Percentiles rank a stretch among this genome's conserved stretches.
Conservation (phyloP, 2,797 vertebrate genomes). For the Agapornis canus region DNA sequence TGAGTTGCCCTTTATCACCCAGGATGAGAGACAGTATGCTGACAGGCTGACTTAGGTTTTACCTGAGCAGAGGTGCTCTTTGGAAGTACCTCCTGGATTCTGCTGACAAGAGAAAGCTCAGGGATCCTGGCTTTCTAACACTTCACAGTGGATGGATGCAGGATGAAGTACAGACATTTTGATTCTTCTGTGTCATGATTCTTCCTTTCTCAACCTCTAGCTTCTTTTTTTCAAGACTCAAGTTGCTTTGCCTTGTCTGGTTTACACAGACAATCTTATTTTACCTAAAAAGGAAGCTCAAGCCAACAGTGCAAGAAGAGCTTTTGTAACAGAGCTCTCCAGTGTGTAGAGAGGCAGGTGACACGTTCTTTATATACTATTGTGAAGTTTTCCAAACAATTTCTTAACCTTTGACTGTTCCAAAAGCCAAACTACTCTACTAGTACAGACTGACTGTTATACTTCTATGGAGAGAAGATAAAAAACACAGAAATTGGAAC, state of each 20-base stretch:
- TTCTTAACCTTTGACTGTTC: neutral
- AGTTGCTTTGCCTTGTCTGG: neutral
- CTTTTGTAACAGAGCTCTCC: neutral
- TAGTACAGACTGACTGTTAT: neutral
- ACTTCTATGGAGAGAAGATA: neutral
- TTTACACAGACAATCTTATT: neutral
- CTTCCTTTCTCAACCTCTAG: neutral
- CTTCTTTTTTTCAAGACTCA: neutral
- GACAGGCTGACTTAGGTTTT: neutral
- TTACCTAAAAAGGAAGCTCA: slow-evolving; percentile 9
- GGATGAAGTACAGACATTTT: neutral
- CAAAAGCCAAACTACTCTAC: neutral
- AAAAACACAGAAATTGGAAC: neutral
- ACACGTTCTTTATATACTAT: neutral
- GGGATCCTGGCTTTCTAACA: neutral
- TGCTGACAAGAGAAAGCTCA: neutral
- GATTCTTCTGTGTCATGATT: neutral
- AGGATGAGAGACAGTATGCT: neutral
- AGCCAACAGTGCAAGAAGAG: neutral
- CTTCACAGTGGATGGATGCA: neutral
- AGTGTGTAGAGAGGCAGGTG: neutral
- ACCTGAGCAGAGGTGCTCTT: neutral
- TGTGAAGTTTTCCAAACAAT: neutral
- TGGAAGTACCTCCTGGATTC: neutral
- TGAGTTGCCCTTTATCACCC: neutral